These are phyloP conservation scores for Oncorhynchus masou DNA, from an alignment of 2,113 vertebrate genomes.

Conservation along the genomic window DNA sequence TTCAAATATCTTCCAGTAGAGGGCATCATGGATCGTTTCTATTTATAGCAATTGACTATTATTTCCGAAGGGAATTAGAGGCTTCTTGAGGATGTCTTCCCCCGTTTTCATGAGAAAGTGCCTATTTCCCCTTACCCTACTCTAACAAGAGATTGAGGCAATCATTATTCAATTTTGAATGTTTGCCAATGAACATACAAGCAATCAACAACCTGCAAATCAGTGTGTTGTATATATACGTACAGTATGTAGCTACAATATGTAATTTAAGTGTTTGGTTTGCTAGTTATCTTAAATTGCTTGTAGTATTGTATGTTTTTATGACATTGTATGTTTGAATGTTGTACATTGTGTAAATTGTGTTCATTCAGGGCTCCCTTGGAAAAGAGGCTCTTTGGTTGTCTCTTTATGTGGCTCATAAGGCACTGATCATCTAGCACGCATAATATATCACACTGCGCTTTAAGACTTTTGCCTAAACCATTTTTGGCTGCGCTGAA, in stretches of 20 bases:
- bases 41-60: slow-evolving; percentile 73
- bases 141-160: slow-evolving; percentile 8
- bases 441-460: slow-evolving; percentile 51
- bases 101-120: slow-evolving; percentile 56
- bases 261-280: background rate
- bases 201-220: background rate
- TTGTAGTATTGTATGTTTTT: no score
- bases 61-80: slow-evolving; percentile 70
- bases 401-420: background rate
- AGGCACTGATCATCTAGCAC: slow-evolving; percentile 18
- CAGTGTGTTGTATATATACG: background rate
- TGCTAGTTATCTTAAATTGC: background rate
- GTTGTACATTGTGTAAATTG: no score
- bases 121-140: slow-evolving; percentile 27
- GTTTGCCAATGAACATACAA: background rate
- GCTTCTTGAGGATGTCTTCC: slow-evolving; percentile 63
- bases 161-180: background rate
- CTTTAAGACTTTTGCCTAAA: slow-evolving; percentile 58
- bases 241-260: background rate
- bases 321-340: background rate
- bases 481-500: slow-evolving; percentile 69
- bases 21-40: slow-evolving; percentile 57
- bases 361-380: no score
- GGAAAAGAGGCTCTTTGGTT: background rate
- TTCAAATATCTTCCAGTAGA: slow-evolving; percentile 62